Evolutionary conservation across 2,888 invertebrate genomes (phyloP), one percentile per base, ranked within the genome.

Genomic region (Toxonevra muliebris): DNA sequence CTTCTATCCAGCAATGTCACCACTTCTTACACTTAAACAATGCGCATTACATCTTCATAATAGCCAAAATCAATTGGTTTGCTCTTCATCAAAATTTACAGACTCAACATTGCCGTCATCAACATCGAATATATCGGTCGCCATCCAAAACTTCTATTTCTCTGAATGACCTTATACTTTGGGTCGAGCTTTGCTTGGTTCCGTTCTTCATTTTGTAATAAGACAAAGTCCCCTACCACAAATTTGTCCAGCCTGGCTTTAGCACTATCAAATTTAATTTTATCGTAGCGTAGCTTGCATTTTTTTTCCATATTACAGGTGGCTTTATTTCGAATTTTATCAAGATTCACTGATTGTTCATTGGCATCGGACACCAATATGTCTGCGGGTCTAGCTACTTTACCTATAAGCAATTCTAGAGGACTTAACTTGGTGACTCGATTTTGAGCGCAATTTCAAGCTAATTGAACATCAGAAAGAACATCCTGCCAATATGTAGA

Each of bases 161-260:
- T n/a, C n/a, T n/a, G n/a, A n/a, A n/a, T n/a, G n/a, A n/a, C n/a
- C n/a, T n/a, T n/a, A n/a, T n/a, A n/a, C n/a, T n/a, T n/a, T n/a
- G n/a, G n/a, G n/a, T n/a, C n/a, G n/a, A n/a, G n/a, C n/a, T n/a
- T n/a, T n/a, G n/a, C n/a, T n/a, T n/a, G n/a, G n/a, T n/a, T n/a
- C n/a, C n/a, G n/a, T n/a, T n/a, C n/a, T n/a, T n/a, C n/a, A n/a
- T n/a, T n/a, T n/a, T n/a, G n/a, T n/a, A n/a, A n/a, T n/a, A n/a
- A n/a, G n/a, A n/a, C n/a, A n/a, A n/a, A n/a, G n/a, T n/a, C n/a
- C n/a, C n/a, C n/a, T n/a, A n/a, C n/a, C 40, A 54, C 61, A 66
- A 53, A 61, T 45, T 61, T 60, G 40, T 42, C 15, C 17, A 66
- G 42, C 50, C 43, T 66, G n/a, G 60, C 66, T 60, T 66, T 66